A percentile compares a stretch with the other conserved stretches of the same genome.
Conservation (phyloP, 2,113 vertebrate species). For the Sphyrna mokarran region DNA sequence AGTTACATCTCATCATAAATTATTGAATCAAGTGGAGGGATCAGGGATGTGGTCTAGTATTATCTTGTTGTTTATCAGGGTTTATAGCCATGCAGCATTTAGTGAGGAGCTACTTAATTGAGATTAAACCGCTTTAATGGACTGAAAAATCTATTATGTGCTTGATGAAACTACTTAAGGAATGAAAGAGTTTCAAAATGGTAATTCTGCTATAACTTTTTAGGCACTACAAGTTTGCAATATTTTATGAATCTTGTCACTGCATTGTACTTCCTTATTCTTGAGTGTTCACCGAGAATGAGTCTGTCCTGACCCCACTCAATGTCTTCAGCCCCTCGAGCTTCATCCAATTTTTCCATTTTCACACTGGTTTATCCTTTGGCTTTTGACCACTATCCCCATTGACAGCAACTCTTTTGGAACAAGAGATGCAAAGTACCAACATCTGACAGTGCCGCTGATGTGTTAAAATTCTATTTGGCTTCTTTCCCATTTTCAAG, state of each 20-base stretch:
- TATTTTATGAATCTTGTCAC: not conserved
- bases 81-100: not conserved
- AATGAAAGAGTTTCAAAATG: slow-evolving; percentile 3
- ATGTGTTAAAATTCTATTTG: not conserved
- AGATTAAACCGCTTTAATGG: not conserved
- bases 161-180: not conserved
- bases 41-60: not conserved
- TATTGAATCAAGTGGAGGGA: no score
- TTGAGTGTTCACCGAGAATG: not conserved
- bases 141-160: not conserved
- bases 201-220: no score
- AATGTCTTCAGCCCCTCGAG: not conserved
- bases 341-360: not conserved
- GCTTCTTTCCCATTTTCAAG: not conserved
- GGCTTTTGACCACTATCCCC: not conserved
- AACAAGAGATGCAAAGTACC: not conserved
- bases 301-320: not conserved
- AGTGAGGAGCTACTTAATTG: not conserved
- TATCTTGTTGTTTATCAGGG: not conserved
- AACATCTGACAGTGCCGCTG: not conserved
- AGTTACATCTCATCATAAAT: not conserved
- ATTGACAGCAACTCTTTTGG: not conserved
- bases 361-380: not conserved
- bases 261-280: not conserved
- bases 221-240: not conserved